phyloP scores from a whole-genome alignment of 1,140 invertebrate genomes.

The Maconellicoccus hirsutus region DNA sequence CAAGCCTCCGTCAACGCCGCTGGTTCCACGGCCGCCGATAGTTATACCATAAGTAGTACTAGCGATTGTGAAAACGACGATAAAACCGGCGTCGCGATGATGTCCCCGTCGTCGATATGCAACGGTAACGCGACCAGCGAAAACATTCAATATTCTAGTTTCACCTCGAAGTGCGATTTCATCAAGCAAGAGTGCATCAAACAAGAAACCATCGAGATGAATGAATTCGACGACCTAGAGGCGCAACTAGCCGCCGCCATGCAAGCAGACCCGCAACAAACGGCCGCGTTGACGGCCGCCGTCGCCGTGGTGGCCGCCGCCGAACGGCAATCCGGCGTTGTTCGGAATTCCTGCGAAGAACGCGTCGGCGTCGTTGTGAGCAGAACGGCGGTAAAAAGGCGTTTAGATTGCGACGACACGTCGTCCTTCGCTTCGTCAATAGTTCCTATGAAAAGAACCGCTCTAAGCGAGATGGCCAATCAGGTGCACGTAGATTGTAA shows the following conservation, averaged over 20 bases:
- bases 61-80: background rate
- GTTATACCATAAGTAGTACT: background rate
- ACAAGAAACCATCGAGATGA: background rate
- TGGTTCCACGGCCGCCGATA: background rate
- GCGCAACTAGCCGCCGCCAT: background rate
- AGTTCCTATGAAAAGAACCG: background rate
- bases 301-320: background rate
- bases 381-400: background rate
- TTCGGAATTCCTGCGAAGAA: background rate
- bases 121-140: background rate
- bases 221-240: background rate
- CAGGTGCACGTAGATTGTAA: no score
- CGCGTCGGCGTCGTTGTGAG: background rate
- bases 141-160: background rate
- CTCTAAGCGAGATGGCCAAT: background rate
- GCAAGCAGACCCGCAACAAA: background rate
- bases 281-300: no score
- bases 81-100: background rate
- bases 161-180: background rate
- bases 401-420: background rate
- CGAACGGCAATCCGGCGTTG: background rate
- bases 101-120: no score
- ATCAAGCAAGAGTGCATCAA: slow-evolving; percentile 9
- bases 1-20: slow-evolving; percentile 1
- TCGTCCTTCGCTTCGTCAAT: no score